phyloP scores from a whole-genome alignment of 2,113 vertebrate genomes.

The Pseudopodoces humilis region DNA sequence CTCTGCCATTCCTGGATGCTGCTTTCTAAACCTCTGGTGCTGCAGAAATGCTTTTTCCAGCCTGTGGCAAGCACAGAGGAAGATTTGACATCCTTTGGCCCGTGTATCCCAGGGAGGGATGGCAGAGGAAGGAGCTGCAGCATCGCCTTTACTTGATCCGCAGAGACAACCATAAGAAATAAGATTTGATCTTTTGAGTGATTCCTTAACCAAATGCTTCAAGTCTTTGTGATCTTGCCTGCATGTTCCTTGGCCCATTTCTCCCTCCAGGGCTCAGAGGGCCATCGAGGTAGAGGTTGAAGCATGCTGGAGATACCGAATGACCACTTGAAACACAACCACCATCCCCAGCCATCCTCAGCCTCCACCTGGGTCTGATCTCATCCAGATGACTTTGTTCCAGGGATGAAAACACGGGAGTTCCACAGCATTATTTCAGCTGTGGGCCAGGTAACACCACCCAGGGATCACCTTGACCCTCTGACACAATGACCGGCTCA shows the following conservation, averaged over 20 bases:
- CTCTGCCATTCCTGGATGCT: neutral
- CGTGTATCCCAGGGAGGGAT: rapidly evolving
- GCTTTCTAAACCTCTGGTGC: neutral
- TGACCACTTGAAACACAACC: neutral
- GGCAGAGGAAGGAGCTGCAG: neutral
- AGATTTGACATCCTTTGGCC: neutral
- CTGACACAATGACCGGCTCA: neutral
- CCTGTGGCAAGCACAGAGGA: neutral
- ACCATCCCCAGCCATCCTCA: neutral
- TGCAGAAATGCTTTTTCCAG: neutral
- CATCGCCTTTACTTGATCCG: neutral
- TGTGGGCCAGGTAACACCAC: neutral
- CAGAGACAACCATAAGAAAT: neutral
- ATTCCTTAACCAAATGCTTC: conserved; percentile 18
- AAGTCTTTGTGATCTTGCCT: neutral
- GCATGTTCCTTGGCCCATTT: neutral
- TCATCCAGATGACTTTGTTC: neutral
- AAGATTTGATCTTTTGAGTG: neutral
- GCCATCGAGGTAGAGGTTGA: neutral
- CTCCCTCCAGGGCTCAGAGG: neutral
- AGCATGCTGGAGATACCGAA: neutral
- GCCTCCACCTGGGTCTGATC: neutral
- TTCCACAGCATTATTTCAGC: neutral
- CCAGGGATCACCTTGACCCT: neutral
- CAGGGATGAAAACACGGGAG: neutral